Evolutionary conservation across 1,140 invertebrate genomes (phyloP), one percentile per base, ranked within the genome.

Genomic region (Ostrea denselamellosa): DNA sequence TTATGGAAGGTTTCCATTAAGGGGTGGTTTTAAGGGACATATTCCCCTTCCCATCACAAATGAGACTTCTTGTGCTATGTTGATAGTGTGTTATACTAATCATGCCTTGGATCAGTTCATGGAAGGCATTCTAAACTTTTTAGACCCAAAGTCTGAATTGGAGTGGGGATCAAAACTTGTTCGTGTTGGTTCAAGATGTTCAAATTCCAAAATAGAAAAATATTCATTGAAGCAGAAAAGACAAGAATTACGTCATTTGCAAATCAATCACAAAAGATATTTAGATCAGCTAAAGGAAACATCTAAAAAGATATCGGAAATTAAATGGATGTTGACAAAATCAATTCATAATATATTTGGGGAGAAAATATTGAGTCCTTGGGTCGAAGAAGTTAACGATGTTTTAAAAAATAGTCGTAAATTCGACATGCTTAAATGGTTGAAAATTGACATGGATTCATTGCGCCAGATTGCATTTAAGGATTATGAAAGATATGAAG

Each of bases 31-130:
- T 9, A 10, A 10, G 3, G 22, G 68, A 77, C 8, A 34, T 9
- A 8, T 4, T 77, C 56, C 56, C n/a, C 14, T n/a, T 62, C 56
- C 5, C 17, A 7, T 62, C 7, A 10, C 95, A 44, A 65, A 85
- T n/a, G 53, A n/a, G 0, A 87, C 86, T 25, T 89, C 85, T 22
- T 51, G 54, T 12, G 96, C 97, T 8, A 96, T 98, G 86, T 93
- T 98, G 2, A 95, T 98, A 10, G 96, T 98, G 34, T 97, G 97
- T 92, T 98, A 97, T 90, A 98, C 97, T 0, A 98, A 98, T 93
- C 97, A 98, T 94, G 97, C 98, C 0, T 93, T 98, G 7, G 98
- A 98, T 95, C 97, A 98, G 92, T 98, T 98, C 95, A 94, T 98
- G 19, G 96, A 97, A 93, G 97, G 96, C 51, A 93, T 95, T 0